Conservation (phyloP, 2,113 vertebrate species). For the Passer montanus region DNA sequence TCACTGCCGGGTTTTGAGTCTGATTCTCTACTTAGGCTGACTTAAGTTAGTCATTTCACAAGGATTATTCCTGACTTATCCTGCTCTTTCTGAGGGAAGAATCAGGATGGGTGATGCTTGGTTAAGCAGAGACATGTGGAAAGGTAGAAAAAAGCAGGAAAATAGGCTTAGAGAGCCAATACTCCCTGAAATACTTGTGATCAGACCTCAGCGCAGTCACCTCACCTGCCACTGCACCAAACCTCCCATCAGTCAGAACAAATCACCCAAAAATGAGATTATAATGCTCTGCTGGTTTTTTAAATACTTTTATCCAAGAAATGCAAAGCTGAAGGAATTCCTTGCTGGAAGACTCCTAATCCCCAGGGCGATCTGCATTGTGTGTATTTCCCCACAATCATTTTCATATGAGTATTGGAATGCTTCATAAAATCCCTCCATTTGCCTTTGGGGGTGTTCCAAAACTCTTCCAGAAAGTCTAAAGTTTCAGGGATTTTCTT, state of each 20-base stretch:
- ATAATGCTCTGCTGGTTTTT: neutral
- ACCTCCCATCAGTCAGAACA: neutral
- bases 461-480: constrained; percentile 43
- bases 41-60: neutral
- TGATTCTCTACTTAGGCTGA: neutral
- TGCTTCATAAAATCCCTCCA: constrained; percentile 10
- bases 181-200: neutral
- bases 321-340: constrained; percentile 30
- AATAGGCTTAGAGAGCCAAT: neutral
- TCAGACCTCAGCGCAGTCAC: neutral
- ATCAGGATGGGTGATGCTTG: neutral
- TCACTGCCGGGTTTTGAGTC: neutral
- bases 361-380: neutral
- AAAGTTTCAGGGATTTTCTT: constrained; percentile 22
- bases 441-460: constrained; percentile 14
- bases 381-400: constrained; percentile 15
- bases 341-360: constrained; percentile 35
- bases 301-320: neutral
- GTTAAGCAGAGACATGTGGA: neutral
- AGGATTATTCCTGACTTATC: neutral
- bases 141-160: neutral
- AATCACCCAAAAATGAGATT: neutral
- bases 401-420: constrained; percentile 40
- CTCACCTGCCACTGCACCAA: neutral
- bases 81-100: neutral